Evolutionary conservation across 2,113 vertebrate species (phyloP).

Genomic region (Formicarius rufipectus): DNA sequence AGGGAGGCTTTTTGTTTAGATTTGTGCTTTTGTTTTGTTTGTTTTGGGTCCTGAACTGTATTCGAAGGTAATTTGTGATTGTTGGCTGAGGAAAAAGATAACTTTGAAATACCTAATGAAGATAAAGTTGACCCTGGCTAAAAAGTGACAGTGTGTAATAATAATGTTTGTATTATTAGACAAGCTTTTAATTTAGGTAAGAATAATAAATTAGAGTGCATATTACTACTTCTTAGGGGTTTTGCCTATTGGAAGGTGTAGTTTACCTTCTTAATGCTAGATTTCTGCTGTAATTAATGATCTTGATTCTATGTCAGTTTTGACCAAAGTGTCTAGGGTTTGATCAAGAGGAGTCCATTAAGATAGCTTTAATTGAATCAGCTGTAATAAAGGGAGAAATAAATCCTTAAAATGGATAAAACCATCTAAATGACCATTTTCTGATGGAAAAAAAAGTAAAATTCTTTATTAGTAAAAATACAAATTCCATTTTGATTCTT

Average conservation of each 20-base stretch:
- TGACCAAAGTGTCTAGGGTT: not conserved
- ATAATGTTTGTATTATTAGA: not conserved
- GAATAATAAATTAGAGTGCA: not conserved
- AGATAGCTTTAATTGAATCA: not conserved
- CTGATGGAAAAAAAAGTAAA: not conserved
- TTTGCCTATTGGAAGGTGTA: not conserved
- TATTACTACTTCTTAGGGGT: not conserved
- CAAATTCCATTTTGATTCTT: not conserved
- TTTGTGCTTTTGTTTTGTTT: too few relatives aligned
- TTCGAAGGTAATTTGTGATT: conserved; percentile 32
- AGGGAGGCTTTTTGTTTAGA: not conserved
- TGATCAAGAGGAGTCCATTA: not conserved
- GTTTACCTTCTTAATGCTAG: not conserved
- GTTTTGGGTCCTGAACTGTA: not conserved
- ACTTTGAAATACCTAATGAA: conserved; percentile 41
- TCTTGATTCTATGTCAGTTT: not conserved
- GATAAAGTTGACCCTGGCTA: conserved; percentile 20
- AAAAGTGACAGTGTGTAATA: conserved; percentile 48
- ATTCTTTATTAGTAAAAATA: not conserved
- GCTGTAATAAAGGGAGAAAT: not conserved
- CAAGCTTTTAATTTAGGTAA: conserved; percentile 28
- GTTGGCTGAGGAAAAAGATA: conserved; percentile 10
- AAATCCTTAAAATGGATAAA: not conserved
- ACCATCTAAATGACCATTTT: not conserved
- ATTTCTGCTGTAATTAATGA: not conserved